phyloP scores from a whole-genome alignment of 2,888 invertebrate species.

The Cristatella mucedo region DNA sequence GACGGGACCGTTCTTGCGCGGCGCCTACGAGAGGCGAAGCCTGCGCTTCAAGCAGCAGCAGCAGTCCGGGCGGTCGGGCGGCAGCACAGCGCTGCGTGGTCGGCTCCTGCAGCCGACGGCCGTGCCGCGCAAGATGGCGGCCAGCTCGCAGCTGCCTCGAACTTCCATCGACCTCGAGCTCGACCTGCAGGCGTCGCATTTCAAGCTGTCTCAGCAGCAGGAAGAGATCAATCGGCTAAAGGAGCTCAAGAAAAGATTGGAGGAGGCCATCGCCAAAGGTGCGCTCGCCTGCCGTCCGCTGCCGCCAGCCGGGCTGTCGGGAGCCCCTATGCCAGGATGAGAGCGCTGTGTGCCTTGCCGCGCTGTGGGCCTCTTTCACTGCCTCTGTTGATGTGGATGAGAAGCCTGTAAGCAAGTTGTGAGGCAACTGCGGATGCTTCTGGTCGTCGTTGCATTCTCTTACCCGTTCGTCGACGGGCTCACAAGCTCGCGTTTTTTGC shows the following conservation, averaged over 20 bases:
- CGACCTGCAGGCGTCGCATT: slow-evolving; percentile 79
- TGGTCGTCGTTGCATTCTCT: too few relatives aligned
- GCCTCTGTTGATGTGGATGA: too few relatives aligned
- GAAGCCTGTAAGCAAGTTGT: too few relatives aligned
- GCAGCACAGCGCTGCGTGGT: background rate
- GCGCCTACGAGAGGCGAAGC: slow-evolving; percentile 75
- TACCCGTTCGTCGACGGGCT: too few relatives aligned
- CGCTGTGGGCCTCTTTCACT: too few relatives aligned
- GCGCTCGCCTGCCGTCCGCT: background rate
- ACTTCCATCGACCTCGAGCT: slow-evolving; percentile 80
- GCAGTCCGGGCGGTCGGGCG: background rate
- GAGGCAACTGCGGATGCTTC: too few relatives aligned
- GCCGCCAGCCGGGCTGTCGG: background rate
- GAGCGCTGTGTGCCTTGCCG: background rate
- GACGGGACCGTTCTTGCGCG: slow-evolving; percentile 65
- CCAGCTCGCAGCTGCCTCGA: slow-evolving; percentile 26
- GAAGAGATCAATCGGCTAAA: slow-evolving; percentile 66
- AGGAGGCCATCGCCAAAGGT: slow-evolving; percentile 53
- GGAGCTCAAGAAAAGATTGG: slow-evolving; percentile 59
- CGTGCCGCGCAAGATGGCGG: background rate
- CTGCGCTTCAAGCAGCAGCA: slow-evolving; percentile 46
- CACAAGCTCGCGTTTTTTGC: too few relatives aligned
- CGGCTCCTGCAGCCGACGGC: background rate
- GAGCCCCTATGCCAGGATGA: background rate
- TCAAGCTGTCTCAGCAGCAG: slow-evolving; percentile 60